Evolutionary conservation across 1,140 invertebrate species (phyloP).

Genomic region (Sitophilus oryzae): DNA sequence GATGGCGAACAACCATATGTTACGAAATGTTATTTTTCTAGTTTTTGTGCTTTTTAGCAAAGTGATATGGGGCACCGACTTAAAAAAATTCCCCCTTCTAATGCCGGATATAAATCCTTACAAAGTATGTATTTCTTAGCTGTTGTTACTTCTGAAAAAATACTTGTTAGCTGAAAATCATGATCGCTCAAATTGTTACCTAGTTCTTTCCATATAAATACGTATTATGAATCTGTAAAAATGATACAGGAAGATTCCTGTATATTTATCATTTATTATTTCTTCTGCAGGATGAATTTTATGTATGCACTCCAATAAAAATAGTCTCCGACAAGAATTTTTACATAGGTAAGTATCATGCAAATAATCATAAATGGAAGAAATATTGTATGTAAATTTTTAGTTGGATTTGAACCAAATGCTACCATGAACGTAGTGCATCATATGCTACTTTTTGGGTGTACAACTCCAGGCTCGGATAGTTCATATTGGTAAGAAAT

Average conservation of each 20-base stretch:
- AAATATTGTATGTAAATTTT: too few relatives aligned
- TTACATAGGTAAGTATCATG: slow-evolving; percentile 61
- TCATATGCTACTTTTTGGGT: slow-evolving; percentile 96
- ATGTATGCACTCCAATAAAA: slow-evolving; percentile 77
- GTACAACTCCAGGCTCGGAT: slow-evolving; percentile 71
- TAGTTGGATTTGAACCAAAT: slow-evolving; percentile 90
- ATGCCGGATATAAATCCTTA: slow-evolving; percentile 68
- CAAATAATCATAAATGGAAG: too few relatives aligned
- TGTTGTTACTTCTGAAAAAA: too few relatives aligned
- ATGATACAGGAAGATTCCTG: too few relatives aligned
- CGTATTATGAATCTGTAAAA: too few relatives aligned
- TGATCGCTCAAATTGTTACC: slow-evolving; percentile 1
- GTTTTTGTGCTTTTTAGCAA: slow-evolving; percentile 21
- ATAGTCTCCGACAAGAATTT: slow-evolving; percentile 63
- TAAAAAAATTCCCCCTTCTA: slow-evolving; percentile 55
- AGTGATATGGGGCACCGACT: slow-evolving; percentile 30
- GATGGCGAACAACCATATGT: slow-evolving; percentile 34
- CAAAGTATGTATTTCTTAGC: slow-evolving; percentile 54
- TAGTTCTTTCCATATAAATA: not conserved
- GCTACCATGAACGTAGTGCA: slow-evolving; percentile 86
- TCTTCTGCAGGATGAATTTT: slow-evolving; percentile 71
- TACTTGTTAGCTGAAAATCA: too few relatives aligned
- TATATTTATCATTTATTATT: too few relatives aligned
- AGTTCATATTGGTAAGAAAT: slow-evolving; percentile 69
- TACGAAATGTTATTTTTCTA: slow-evolving; percentile 23